Evolutionary conservation across 2,888 invertebrate genomes (phyloP), one percentile per base, ranked within the genome.

Genomic region (Heteromurus nitidus): DNA sequence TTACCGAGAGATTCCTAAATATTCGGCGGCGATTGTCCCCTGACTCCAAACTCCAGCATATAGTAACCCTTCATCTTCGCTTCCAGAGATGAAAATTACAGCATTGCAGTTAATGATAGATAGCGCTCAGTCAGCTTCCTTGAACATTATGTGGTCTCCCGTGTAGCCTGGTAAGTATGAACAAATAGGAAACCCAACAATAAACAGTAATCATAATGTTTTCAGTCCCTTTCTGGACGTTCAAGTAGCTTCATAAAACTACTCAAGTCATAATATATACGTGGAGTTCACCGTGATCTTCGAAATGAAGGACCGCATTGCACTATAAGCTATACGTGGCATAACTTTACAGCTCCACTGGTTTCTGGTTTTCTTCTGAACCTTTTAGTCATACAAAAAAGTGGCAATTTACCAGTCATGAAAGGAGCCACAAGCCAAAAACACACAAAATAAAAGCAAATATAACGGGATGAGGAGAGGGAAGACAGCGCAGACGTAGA

Each of bases 381-480:
- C 28, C 16, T 60, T 11, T 50, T 50, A 5, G 5, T n/a, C 50
- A n/a, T 1, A 53, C 36, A 65, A 67, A 58, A 68, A 75, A 65
- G 53, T 65, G 65, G 65, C 24, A 75, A 64, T 75, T 65, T 75
- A 36, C 58, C 31, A 36, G 50, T 55, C 53, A 16, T 75, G 74
- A 75, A 55, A 67, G 67, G 67, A 75, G 75, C 67, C 75, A 75
- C 75, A 75, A 75, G 75, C 75, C 75, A 75, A 75, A 75, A 69
- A 58, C 26, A 67, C 20, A 55, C n/a, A 65, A 58, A 74, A 74
- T 28, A 68, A 58, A 68, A 67, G 65, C 74, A 65, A 36, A 64
- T 5, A 42, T 9, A 64, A 9, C 64, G 24, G 58, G 75, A 75
- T 36, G 47, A 58, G 24, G n/a, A 73, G 24, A 58, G 26, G 13